Conservation (phyloP, 2,113 vertebrate species). For the Oplegnathus fasciatus region DNA sequence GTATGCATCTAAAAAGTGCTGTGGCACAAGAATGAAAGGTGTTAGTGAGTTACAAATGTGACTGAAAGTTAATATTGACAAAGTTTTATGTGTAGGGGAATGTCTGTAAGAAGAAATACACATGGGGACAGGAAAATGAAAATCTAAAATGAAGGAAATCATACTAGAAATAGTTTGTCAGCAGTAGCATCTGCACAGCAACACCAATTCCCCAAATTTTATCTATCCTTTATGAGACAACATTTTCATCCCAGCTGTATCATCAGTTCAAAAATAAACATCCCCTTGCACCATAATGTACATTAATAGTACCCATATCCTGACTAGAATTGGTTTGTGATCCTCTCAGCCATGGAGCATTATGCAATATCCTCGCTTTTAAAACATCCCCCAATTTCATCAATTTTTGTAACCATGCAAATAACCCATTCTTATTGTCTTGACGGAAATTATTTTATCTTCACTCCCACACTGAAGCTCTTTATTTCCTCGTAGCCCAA, state of each 20-base stretch:
- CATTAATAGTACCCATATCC: constrained; percentile 6
- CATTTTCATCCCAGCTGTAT: background rate
- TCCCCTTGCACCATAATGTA: background rate
- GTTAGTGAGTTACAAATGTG: background rate
- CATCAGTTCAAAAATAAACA: background rate
- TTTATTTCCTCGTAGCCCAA: constrained; percentile 12
- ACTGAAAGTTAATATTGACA: too few species aligned
- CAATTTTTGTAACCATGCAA: constrained; percentile 10
- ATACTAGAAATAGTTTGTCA: background rate
- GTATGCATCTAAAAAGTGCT: background rate
- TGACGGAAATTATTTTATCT: constrained; percentile 24
- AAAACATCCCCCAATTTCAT: constrained; percentile 17
- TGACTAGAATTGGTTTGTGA: constrained; percentile 16
- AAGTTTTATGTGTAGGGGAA: background rate
- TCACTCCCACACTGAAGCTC: background rate
- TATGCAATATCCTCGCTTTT: background rate
- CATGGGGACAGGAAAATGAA: background rate
- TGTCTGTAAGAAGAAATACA: background rate
- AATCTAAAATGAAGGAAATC: background rate
- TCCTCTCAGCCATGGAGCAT: background rate
- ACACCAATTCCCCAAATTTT: background rate
- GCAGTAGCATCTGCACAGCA: background rate
- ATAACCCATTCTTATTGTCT: constrained; percentile 23
- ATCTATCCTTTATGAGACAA: background rate
- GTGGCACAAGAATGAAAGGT: background rate